Conservation (phyloP, 2,888 invertebrate species). For the Graphium colonna region DNA sequence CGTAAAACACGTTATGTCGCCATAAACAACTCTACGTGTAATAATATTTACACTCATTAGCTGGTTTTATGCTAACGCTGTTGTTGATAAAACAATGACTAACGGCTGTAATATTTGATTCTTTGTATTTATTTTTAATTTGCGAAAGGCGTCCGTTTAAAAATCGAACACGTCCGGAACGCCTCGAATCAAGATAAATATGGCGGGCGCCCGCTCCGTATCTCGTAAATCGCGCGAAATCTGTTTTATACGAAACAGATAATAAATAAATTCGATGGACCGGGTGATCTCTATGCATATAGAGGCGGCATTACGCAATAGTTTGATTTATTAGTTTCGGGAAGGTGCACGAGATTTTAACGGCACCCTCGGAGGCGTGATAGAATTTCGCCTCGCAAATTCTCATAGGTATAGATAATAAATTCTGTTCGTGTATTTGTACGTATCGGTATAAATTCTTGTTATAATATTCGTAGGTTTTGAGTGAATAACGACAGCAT, state of each 20-base stretch:
- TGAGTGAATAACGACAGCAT: too few relatives aligned
- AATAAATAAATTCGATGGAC: constrained; percentile 68
- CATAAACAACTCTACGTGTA: constrained; percentile 44
- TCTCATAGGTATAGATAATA: constrained; percentile 40
- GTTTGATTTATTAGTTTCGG: constrained; percentile 75
- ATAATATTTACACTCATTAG: not conserved
- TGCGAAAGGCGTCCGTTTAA: constrained; percentile 15
- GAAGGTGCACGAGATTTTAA: constrained; percentile 72
- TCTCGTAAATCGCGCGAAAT: constrained; percentile 63
- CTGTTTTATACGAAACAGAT: constrained; percentile 52
- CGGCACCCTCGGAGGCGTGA: constrained; percentile 58
- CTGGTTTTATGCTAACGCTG: not conserved
- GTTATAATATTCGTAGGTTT: too few relatives aligned
- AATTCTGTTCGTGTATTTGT: constrained; percentile 13
- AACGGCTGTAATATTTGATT: not conserved
- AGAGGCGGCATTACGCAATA: constrained; percentile 72
- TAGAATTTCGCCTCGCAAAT: constrained; percentile 69
- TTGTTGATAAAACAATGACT: constrained; percentile 2
- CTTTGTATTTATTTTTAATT: not conserved
- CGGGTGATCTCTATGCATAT: constrained; percentile 67
- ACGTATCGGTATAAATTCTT: not conserved
- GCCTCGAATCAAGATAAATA: constrained; percentile 37
- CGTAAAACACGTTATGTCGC: constrained; percentile 53
- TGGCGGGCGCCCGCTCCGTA: constrained; percentile 24
- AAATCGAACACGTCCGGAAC: constrained; percentile 22